Conservation (phyloP, 2,888 invertebrate species). For the Morpho achilles region DNA sequence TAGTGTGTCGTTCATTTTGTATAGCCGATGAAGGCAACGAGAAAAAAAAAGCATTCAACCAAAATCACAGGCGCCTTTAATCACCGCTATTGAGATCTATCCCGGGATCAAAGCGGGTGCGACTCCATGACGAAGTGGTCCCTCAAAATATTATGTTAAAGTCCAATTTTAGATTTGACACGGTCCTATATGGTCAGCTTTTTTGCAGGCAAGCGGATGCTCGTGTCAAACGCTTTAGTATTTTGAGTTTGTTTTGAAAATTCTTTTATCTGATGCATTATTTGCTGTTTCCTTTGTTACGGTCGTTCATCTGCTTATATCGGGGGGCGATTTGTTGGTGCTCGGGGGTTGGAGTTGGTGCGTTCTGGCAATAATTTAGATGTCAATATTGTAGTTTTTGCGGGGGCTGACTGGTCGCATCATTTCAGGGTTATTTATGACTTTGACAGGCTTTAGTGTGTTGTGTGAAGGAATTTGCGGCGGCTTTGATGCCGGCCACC, state of each 20-base stretch:
- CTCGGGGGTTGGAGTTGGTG: constrained; percentile 56
- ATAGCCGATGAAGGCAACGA: constrained; percentile 66
- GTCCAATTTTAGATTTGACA: constrained; percentile 56
- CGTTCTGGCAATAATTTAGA: constrained; percentile 77
- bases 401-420: constrained; percentile 53
- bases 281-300: constrained; percentile 71
- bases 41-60: constrained; percentile 73
- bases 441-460: constrained; percentile 62
- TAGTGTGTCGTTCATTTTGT: constrained; percentile 75
- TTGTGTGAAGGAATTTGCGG: constrained; percentile 67
- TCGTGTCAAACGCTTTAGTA: constrained; percentile 79
- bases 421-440: constrained; percentile 76
- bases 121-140: constrained; percentile 58
- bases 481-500: constrained; percentile 55
- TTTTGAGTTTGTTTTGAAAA: constrained; percentile 80
- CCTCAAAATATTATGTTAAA: constrained; percentile 64
- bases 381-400: constrained; percentile 71
- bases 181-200: constrained; percentile 53
- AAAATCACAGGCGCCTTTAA: constrained; percentile 79
- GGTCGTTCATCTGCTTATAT: constrained; percentile 64
- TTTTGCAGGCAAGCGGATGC: constrained; percentile 75
- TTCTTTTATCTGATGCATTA: constrained; percentile 78
- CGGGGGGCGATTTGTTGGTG: constrained; percentile 61
- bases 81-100: constrained; percentile 79
- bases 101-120: constrained; percentile 70